A percentile compares a stretch with the other conserved stretches of the same genome.
These are phyloP conservation scores for Drosophila equinoxialis DNA, from an alignment of 1,140 invertebrate genomes.

Conservation along the genomic window DNA sequence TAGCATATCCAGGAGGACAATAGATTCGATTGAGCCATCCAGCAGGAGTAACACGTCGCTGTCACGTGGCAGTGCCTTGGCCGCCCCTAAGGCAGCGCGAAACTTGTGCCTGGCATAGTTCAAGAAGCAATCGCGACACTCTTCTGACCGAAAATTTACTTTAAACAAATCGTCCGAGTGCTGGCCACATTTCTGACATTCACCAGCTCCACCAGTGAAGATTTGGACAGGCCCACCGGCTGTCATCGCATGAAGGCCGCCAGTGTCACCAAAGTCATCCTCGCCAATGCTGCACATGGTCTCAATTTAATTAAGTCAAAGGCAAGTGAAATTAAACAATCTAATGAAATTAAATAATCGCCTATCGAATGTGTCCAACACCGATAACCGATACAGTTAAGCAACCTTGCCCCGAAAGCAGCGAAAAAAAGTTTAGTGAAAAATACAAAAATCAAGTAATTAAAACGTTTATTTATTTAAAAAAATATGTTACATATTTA, in stretches of 20 bases:
- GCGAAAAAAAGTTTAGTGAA: conserved; percentile 70
- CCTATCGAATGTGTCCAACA: conserved; percentile 17
- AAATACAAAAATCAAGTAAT: conserved; percentile 67
- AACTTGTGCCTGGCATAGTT: conserved; percentile 74
- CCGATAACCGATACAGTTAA: conserved; percentile 39
- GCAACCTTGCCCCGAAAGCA: conserved; percentile 67
- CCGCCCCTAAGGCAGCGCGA: conserved; percentile 71
- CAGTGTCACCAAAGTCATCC: conserved; percentile 80
- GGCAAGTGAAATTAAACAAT: conserved; percentile 26
- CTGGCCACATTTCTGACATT: conserved; percentile 67
- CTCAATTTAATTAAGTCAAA: background rate
- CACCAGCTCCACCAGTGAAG: conserved; percentile 22
- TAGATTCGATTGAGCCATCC: conserved; percentile 61
- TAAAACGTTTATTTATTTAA: conserved; percentile 54
- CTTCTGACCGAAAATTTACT: conserved; percentile 62
- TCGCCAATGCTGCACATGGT: conserved; percentile 80
- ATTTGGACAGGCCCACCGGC: conserved; percentile 17
- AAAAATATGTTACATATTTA: conserved; percentile 61
- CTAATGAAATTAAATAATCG: conserved; percentile 35
- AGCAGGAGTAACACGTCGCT: conserved; percentile 67
- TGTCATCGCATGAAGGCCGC: conserved; percentile 67
- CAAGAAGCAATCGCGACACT: conserved; percentile 72
- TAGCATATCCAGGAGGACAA: conserved; percentile 76
- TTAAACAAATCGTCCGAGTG: conserved; percentile 52
- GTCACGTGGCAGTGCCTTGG: conserved; percentile 66